phyloP scores from a whole-genome alignment of 2,113 vertebrate species.

The Corythaixoides concolor region DNA sequence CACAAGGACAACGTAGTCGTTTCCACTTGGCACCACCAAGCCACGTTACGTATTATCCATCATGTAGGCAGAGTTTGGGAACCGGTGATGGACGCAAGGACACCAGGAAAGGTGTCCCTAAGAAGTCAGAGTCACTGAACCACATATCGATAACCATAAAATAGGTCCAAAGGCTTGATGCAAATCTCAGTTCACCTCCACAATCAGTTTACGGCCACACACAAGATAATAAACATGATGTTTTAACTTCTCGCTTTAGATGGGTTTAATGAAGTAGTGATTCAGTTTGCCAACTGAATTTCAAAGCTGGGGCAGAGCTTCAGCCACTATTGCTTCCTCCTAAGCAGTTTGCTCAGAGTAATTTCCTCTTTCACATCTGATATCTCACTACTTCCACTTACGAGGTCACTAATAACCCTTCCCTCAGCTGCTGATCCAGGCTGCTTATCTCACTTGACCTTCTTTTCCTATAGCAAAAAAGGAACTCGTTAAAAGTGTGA shows the following conservation, averaged over 20 bases:
- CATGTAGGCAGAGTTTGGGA: not conserved
- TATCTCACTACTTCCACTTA: not conserved
- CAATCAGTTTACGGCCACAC: not conserved
- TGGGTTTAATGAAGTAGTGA: not conserved
- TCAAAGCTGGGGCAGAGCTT: not conserved
- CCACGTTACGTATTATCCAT: not conserved
- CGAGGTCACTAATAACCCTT: not conserved
- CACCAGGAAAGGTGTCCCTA: not conserved
- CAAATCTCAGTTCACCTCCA: not conserved
- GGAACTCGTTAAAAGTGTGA: not conserved
- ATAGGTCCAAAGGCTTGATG: not conserved
- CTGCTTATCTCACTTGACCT: not conserved
- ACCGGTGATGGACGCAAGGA: accelerated
- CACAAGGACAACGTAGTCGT: accelerated
- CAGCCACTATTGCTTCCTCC: not conserved
- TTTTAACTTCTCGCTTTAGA: not conserved
- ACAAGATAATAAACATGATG: not conserved
- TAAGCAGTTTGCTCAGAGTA: not conserved
- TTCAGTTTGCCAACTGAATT: not conserved
- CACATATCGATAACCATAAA: accelerated
- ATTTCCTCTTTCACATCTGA: not conserved
- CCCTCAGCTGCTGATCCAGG: not conserved
- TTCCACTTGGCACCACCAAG: not conserved
- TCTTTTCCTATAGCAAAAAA: not conserved
- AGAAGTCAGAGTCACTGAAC: not conserved